A percentile compares a stretch with the other conserved stretches of the same genome.
phyloP scores from a whole-genome alignment of 2,113 vertebrate species.

The Cygnus atratus region DNA sequence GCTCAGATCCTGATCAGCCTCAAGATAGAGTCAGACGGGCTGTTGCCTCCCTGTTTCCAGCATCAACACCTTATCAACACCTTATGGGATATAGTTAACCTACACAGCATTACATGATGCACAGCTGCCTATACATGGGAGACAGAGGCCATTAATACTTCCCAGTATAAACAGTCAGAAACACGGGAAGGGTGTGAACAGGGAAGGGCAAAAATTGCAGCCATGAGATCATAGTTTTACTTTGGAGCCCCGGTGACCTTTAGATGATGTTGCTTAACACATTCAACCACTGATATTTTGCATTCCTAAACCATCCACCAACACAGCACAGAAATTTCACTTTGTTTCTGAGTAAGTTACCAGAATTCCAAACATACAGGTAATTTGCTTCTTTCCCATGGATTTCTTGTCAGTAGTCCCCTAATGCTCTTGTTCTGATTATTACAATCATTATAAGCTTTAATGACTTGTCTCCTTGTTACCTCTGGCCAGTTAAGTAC shows the following conservation, averaged over 20 bases:
- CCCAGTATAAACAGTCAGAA: background rate
- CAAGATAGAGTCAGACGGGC: background rate
- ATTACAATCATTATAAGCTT: background rate
- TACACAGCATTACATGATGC: background rate
- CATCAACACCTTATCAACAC: background rate
- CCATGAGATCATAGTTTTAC: slow-evolving; percentile 48
- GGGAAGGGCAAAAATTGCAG: slow-evolving; percentile 49
- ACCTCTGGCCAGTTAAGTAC: background rate
- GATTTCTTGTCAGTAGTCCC: background rate
- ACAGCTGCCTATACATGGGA: background rate
- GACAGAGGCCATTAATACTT: background rate
- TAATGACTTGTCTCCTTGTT: background rate
- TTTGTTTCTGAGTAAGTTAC: background rate
- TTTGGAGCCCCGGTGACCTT: slow-evolving; percentile 42
- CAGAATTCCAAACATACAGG: background rate
- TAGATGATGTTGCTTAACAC: slow-evolving; percentile 11
- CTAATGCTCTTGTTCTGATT: background rate
- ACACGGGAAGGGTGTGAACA: slow-evolving; percentile 38
- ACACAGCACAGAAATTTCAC: background rate
- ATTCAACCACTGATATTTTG: background rate
- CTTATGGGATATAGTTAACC: background rate
- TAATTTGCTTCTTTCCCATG: background rate
- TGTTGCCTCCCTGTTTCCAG: background rate
- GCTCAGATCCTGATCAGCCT: background rate
- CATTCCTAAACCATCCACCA: background rate